Evolutionary conservation across 2,888 invertebrate species (phyloP), one percentile per base, ranked within the genome.

Genomic region (Anorthoa munda): DNA sequence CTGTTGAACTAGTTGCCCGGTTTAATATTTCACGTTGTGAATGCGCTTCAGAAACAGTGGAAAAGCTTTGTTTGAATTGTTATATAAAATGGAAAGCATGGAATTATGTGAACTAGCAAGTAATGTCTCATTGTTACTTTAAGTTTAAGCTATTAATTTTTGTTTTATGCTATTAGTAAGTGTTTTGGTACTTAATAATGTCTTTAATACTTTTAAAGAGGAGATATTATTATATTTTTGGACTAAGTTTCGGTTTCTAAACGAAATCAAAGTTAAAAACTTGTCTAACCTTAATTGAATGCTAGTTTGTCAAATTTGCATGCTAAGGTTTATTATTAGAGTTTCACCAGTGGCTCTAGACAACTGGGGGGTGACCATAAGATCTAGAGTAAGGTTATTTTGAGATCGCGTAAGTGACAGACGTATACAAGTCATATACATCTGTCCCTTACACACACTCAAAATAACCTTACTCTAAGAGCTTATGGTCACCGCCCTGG

Each of bases 1-100:
- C 91, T 89, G 87, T 85, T 88, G 83, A 83, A 83, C 81, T 76
- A 83, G 82, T 82, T 75, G 80, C 81, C 71, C 68, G 88, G 86
- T 90, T 93, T 91, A 91, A 92, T 92, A 92, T 92, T 91, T 90
- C 88, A 87, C 89, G 81, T 88, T 88, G 82, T 86, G 85, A 84
- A 85, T 88, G 84, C 83, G 79, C 81, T 82, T 85, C 82, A 79
- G 77, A 81, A 79, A 73, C 11, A 81, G 86, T 86, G 79, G 82
- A 83, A 82, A 86, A 86, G 79, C 74, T 82, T 87, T 85, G 83
- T 86, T 84, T 78, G 69, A 66, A 64, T 81, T 74, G 78, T 79
- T 86, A 77, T 66, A 66, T 84, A 80, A 86, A 84, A 84, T 75
- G 77, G 82, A 81, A 84, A 83, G 79, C 84, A 70, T 70, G 64